Conservation (phyloP, 2,888 invertebrate genomes). For the Eilema depressum region DNA sequence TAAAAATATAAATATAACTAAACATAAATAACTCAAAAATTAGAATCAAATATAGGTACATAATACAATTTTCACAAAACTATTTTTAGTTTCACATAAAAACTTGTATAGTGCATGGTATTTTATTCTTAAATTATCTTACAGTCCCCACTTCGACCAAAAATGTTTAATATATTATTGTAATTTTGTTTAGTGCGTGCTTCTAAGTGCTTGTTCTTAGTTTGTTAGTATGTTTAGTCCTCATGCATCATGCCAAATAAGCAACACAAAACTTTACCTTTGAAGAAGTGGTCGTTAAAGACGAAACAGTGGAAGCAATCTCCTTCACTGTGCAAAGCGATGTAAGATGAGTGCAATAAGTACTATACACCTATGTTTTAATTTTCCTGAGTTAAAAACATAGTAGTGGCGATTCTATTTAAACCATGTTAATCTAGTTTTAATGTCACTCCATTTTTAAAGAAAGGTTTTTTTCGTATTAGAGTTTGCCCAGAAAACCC, state of each 20-base stretch:
- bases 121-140: constrained; percentile 61
- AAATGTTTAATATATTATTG: constrained; percentile 39
- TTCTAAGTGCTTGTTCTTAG: constrained; percentile 54
- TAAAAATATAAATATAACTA: constrained; percentile 14
- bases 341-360: constrained; percentile 76
- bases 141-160: constrained; percentile 24
- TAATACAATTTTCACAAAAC: constrained; percentile 17
- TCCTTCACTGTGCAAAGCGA: constrained; percentile 83
- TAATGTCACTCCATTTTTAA: constrained; percentile 9
- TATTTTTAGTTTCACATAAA: constrained; percentile 8
- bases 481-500: neutral
- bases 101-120: constrained; percentile 72
- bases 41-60: neutral
- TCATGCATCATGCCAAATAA: constrained; percentile 80
- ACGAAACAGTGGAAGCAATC: constrained; percentile 78
- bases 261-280: constrained; percentile 85
- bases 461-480: neutral
- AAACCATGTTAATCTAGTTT: constrained; percentile 8
- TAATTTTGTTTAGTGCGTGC: constrained; percentile 48
- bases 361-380: constrained; percentile 59
- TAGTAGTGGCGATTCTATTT: constrained; percentile 16
- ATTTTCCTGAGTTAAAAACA: constrained; percentile 46
- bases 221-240: constrained; percentile 53
- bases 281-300: constrained; percentile 71
- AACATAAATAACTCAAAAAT: constrained; percentile 9